These are phyloP conservation scores for Eristalinus aeneus DNA, from an alignment of 2,888 invertebrate genomes.

Conservation along the genomic window DNA sequence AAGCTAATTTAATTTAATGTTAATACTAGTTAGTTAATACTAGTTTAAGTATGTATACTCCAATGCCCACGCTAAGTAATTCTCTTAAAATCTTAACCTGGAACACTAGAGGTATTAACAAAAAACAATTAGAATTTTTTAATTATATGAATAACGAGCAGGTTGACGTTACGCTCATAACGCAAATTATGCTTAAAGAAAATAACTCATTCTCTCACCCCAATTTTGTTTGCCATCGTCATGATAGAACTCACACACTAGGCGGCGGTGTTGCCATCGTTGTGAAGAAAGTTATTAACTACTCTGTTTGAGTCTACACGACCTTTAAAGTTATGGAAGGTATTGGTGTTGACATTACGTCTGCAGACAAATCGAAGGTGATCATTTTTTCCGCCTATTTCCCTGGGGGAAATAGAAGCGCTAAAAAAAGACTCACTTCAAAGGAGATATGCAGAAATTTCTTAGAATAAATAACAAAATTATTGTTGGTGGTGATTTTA, in stretches of 20 bases:
- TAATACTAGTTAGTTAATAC: conserved; percentile 5
- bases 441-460: background rate
- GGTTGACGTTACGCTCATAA: conserved; percentile 20
- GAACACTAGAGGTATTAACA: conserved; percentile 7
- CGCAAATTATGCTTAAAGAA: background rate
- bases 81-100: conserved; percentile 13
- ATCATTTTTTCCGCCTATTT: conserved; percentile 10
- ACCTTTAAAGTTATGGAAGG: background rate
- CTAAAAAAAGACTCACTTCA: background rate
- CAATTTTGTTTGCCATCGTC: background rate
- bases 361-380: background rate
- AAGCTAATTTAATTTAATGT: conserved; percentile 7
- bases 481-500: background rate
- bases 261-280: conserved; percentile 8
- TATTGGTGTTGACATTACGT: background rate
- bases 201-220: conserved; percentile 14
- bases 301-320: background rate
- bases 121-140: conserved; percentile 26
- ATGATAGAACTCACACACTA: background rate
- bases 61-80: conserved; percentile 1
- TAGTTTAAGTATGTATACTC: conserved; percentile 14
- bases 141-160: conserved; percentile 5
- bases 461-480: background rate
- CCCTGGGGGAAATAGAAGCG: conserved; percentile 5
- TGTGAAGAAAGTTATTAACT: background rate